Conservation (phyloP, 1,140 invertebrate genomes). For the Uloborus diversus region DNA sequence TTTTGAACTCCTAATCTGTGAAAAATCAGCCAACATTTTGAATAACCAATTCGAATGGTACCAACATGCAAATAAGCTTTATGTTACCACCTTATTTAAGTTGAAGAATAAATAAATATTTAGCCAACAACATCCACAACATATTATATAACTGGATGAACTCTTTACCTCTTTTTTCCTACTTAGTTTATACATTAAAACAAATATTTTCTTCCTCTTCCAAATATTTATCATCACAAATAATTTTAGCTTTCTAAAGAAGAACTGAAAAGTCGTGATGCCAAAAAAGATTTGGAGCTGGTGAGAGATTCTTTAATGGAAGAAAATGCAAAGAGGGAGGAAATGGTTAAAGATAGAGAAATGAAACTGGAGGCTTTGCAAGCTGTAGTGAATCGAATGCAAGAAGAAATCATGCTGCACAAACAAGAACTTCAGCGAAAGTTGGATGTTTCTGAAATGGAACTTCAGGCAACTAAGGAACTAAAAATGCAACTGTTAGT, state of each 20-base stretch:
- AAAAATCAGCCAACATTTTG: too few relatives aligned
- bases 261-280: constrained; percentile 18
- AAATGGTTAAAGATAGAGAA: constrained; percentile 50
- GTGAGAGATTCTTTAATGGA: constrained; percentile 12
- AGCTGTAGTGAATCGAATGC: constrained; percentile 54
- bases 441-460: constrained; percentile 52
- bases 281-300: constrained; percentile 20
- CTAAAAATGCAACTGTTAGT: constrained; percentile 44
- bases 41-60: too few relatives aligned
- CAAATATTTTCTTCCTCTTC: too few relatives aligned
- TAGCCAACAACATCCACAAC: too few relatives aligned
- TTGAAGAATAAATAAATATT: too few relatives aligned
- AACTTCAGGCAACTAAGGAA: constrained; percentile 47
- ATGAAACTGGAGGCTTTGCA: constrained; percentile 39
- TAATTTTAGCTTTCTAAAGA: constrained; percentile 16
- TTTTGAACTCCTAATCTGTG: too few relatives aligned
- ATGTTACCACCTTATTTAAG: too few relatives aligned
- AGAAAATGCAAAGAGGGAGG: constrained; percentile 35
- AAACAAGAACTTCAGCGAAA: constrained; percentile 56
- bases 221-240: too few relatives aligned
- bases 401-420: constrained; percentile 46
- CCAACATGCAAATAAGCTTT: too few relatives aligned
- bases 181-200: too few relatives aligned
- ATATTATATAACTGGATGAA: too few relatives aligned
- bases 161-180: too few relatives aligned